phyloP scores from a whole-genome alignment of 53 echinoderm and acorn worm genomes.

The Mesocentrotus franciscanus region DNA sequence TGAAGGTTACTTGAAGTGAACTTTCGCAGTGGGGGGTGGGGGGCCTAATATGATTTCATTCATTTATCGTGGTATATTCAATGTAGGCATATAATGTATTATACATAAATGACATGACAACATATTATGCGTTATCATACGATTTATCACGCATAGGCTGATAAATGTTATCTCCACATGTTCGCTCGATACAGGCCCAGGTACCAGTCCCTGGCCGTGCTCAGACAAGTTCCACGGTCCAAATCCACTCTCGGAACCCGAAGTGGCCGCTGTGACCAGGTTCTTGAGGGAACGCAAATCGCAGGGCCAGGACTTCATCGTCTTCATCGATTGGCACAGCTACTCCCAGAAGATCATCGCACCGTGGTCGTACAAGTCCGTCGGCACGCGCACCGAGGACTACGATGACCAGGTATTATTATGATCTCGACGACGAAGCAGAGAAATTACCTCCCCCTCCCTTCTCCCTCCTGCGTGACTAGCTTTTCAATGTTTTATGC shows the following conservation, averaged over 20 bases:
- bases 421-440: not conserved
- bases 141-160: too few species aligned
- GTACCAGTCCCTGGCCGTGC: conserved; percentile 83
- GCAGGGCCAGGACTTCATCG: conserved; percentile 70
- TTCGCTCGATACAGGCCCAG: conserved; percentile 69
- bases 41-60: too few species aligned
- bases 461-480: not conserved
- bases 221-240: conserved; percentile 75
- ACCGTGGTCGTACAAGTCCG: conserved; percentile 80
- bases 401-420: conserved; percentile 72
- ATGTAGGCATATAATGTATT: too few species aligned
- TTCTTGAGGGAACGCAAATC: conserved; percentile 73
- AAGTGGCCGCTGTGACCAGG: conserved; percentile 72
- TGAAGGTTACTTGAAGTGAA: too few species aligned
- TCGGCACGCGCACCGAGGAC: conserved; percentile 68
- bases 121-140: too few species aligned
- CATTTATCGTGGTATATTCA: too few species aligned
- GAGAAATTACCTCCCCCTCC: not conserved
- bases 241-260: conserved; percentile 74
- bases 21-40: too few species aligned
- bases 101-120: too few species aligned
- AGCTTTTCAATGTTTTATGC: too few species aligned
- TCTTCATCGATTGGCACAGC: conserved; percentile 92
- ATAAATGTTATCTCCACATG: too few species aligned
- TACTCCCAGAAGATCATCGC: conserved; percentile 85